phyloP scores from a whole-genome alignment of 2,113 vertebrate species.

The Leptosomus discolor region DNA sequence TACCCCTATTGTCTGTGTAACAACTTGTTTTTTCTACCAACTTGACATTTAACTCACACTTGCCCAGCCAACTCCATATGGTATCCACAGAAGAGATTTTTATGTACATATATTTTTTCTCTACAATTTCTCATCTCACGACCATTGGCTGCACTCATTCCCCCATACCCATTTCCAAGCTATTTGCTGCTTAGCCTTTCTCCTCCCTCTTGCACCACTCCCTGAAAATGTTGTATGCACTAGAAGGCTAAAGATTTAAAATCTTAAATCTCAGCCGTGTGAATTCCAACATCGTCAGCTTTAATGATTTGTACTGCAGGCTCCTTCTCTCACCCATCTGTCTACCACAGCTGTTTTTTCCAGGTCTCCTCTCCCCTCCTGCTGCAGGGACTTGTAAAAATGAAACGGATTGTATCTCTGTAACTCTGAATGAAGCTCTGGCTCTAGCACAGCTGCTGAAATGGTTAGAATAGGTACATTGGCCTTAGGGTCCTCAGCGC shows the following conservation, averaged over 20 bases:
- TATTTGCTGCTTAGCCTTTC: neutral
- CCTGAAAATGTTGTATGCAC: neutral
- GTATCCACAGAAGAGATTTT: neutral
- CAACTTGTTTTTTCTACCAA: neutral
- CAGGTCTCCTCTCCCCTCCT: neutral
- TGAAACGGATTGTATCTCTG: neutral
- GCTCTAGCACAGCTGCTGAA: neutral
- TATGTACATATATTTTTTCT: neutral
- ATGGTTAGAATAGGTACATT: neutral
- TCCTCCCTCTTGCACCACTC: neutral
- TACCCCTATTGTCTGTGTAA: neutral
- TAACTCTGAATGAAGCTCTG: neutral
- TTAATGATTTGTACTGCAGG: neutral
- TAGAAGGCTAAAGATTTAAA: neutral
- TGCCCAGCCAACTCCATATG: neutral
- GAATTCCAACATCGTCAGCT: neutral
- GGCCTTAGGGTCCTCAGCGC: neutral
- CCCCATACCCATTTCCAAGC: neutral
- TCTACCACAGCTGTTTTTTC: neutral
- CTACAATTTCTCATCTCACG: neutral
- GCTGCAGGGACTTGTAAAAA: neutral
- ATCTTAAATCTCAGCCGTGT: neutral
- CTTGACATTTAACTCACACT: neutral
- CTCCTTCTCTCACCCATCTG: neutral
- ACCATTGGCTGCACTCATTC: neutral